Evolutionary conservation across 2,797 vertebrate genomes (phyloP).

Genomic region (Hydrophis major): DNA sequence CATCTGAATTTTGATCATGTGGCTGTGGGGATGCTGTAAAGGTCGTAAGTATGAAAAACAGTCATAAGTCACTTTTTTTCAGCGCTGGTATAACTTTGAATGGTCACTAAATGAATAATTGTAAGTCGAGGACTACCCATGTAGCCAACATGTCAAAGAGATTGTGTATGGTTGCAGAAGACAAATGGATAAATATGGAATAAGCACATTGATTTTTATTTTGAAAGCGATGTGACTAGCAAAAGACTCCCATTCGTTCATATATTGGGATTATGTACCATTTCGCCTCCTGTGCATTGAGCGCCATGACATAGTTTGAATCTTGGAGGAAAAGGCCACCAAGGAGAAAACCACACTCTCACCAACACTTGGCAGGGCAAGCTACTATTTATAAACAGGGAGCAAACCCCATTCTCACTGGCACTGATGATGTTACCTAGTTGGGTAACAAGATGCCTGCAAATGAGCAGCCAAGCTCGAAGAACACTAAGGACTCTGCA

Average conservation of each 20-base stretch:
- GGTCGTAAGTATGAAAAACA: no score
- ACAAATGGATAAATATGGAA: neutral
- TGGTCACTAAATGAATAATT: no score
- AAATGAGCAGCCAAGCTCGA: neutral
- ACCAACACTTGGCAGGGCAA: no score
- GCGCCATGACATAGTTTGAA: neutral
- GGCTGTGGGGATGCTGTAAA: no score
- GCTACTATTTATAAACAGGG: neutral
- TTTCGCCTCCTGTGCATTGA: neutral
- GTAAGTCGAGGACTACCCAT: neutral
- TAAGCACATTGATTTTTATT: neutral
- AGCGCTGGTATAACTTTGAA: no score
- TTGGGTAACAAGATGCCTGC: neutral
- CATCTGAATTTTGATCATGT: no score
- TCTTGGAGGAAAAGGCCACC: neutral
- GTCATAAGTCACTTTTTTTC: no score
- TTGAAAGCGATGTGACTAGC: neutral
- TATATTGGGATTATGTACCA: neutral
- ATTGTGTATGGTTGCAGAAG: neutral
- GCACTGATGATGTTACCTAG: neutral
- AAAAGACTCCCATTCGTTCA: neutral
- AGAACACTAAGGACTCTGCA: neutral
- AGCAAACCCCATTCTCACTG: neutral
- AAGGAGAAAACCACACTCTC: neutral
- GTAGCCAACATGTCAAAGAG: neutral